Conservation (phyloP, 2,888 invertebrate genomes). For the Oligia fasciuncula region DNA sequence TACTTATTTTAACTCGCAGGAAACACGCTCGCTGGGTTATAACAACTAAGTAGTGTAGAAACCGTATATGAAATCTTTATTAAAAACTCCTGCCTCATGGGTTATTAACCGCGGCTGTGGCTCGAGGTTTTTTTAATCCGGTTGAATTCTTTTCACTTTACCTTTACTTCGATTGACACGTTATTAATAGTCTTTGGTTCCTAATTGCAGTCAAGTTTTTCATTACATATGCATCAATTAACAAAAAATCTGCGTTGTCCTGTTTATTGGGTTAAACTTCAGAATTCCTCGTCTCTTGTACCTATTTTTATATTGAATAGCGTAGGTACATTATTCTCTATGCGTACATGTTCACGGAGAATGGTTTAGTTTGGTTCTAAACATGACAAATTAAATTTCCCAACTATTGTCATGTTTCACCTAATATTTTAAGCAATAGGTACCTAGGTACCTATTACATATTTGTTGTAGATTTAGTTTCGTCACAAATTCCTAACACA, state of each 20-base stretch:
- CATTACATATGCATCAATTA: background rate
- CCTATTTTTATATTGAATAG: background rate
- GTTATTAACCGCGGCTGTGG: conserved; percentile 36
- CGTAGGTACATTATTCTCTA: background rate
- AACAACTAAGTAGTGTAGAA: conserved; percentile 46
- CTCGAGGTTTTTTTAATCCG: conserved; percentile 4
- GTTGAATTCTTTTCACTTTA: conserved; percentile 18
- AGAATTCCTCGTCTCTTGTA: background rate
- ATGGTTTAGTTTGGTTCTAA: background rate
- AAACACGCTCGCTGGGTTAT: conserved; percentile 58
- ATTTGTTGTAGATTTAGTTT: background rate
- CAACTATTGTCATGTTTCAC: background rate
- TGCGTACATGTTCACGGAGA: conserved; percentile 11
- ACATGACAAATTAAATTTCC: background rate
- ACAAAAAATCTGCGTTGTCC: no score
- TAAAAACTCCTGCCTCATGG: conserved; percentile 31
- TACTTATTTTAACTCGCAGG: conserved; percentile 62
- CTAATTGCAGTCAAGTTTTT: background rate
- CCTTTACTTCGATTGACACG: background rate
- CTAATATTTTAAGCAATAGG: background rate
- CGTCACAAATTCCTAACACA: background rate
- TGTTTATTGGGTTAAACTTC: background rate
- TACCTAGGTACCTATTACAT: background rate
- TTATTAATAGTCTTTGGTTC: background rate
- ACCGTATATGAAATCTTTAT: conserved; percentile 48